Conservation (phyloP, 2,797 vertebrate species). For the Dendrocincla tyrannina region DNA sequence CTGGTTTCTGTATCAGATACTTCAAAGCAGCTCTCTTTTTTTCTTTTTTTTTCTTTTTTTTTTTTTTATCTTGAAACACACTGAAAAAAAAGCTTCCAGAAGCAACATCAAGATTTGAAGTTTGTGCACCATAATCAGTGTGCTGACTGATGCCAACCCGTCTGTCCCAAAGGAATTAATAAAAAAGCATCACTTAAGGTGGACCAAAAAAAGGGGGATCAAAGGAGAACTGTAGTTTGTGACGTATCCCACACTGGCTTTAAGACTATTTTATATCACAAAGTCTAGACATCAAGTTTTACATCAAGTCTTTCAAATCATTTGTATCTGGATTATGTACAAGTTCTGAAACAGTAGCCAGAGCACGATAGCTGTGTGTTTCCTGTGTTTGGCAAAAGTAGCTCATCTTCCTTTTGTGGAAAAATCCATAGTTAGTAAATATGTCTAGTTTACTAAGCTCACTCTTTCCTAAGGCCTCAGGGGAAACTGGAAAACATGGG, state of each 20-base stretch:
- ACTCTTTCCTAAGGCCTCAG: not conserved
- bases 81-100: conserved; percentile 10
- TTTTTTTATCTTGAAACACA: not conserved
- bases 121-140: not conserved
- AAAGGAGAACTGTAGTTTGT: not conserved
- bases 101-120: not conserved
- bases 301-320: not conserved
- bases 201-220: not conserved
- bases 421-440: not conserved
- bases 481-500: not conserved
- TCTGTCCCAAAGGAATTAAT: not conserved
- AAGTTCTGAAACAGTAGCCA: not conserved
- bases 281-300: not conserved
- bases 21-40: not conserved
- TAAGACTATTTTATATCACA: not conserved
- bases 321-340: not conserved
- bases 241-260: not conserved
- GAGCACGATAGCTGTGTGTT: not conserved
- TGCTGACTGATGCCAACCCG: not conserved
- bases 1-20: not conserved
- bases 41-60: too few species aligned
- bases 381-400: not conserved
- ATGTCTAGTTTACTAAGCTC: not conserved
- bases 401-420: not conserved
- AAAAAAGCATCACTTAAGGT: not conserved